Evolutionary conservation across 1,140 invertebrate genomes (phyloP).

Genomic region (Aculops lycopersici): DNA sequence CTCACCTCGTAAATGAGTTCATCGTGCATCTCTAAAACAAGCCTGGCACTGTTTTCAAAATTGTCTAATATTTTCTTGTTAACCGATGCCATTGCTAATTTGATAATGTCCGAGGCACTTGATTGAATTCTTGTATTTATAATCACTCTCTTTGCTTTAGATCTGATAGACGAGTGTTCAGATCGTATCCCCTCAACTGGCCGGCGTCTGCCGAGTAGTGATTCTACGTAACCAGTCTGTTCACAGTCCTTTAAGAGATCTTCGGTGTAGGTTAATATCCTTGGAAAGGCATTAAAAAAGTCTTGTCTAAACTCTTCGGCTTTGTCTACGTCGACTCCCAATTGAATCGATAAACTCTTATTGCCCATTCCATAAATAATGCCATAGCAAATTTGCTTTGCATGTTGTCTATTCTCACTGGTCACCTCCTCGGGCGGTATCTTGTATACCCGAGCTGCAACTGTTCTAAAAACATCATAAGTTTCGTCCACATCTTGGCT

Average conservation of each 20-base stretch:
- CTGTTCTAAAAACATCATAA: conserved; percentile 50
- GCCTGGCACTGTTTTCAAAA: conserved; percentile 15
- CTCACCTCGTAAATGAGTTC: conserved; percentile 78
- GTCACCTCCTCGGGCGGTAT: conserved; percentile 28
- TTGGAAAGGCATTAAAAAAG: conserved; percentile 23
- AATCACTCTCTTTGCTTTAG: conserved; percentile 71
- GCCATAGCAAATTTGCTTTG: conserved; percentile 80
- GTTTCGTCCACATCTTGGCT: conserved; percentile 11
- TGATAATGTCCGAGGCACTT: conserved; percentile 72
- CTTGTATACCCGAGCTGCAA: conserved; percentile 48
- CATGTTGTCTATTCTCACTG: conserved; percentile 37
- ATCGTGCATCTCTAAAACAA: conserved; percentile 73
- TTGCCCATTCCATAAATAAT: conserved; percentile 91
- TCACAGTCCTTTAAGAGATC: conserved; percentile 31
- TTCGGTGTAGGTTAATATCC: conserved; percentile 27
- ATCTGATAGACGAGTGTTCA: conserved; percentile 22
- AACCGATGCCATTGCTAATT: conserved; percentile 51
- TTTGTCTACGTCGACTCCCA: conserved; percentile 43
- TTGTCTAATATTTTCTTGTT: conserved; percentile 20
- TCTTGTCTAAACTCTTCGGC: conserved; percentile 40
- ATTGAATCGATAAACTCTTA: conserved; percentile 40
- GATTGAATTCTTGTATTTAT: conserved; percentile 81
- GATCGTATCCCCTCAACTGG: conserved; percentile 42
- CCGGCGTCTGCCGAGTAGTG: conserved; percentile 38
- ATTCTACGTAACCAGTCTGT: conserved; percentile 41